phyloP scores from a whole-genome alignment of 2,797 vertebrate species.

The Onychomys arenicola region DNA sequence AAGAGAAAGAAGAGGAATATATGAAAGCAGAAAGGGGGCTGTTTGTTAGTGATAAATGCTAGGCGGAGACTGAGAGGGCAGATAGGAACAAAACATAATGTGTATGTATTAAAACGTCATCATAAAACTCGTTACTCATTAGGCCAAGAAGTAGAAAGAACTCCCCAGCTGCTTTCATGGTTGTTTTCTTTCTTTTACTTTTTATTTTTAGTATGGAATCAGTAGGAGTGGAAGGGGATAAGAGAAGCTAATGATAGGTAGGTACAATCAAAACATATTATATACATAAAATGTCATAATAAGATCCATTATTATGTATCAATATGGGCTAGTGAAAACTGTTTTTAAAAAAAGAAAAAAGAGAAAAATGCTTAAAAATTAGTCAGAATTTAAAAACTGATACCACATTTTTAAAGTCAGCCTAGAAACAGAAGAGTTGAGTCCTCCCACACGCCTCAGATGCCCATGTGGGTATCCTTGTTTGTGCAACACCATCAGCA shows the following conservation, averaged over 20 bases:
- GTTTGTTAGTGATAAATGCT: too few relatives aligned
- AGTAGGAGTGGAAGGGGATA: neutral
- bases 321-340: neutral
- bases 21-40: neutral
- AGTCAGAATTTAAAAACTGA: neutral
- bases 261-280: neutral
- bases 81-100: neutral
- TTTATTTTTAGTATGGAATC: neutral
- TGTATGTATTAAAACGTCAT: too few relatives aligned
- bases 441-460: neutral
- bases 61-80: neutral
- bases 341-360: neutral
- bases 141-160: neutral
- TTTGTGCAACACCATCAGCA: neutral
- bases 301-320: neutral
- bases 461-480: accelerated
- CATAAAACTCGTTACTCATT: neutral
- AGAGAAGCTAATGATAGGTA: neutral
- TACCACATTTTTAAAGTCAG: neutral
- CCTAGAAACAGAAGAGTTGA: neutral
- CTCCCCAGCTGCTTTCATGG: neutral
- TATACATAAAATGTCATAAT: neutral
- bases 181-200: neutral
- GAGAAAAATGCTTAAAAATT: neutral
- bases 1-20: neutral